Evolutionary conservation across 53 echinoderm and acorn worm species (phyloP).

Genomic region (Echinarachnius parma): DNA sequence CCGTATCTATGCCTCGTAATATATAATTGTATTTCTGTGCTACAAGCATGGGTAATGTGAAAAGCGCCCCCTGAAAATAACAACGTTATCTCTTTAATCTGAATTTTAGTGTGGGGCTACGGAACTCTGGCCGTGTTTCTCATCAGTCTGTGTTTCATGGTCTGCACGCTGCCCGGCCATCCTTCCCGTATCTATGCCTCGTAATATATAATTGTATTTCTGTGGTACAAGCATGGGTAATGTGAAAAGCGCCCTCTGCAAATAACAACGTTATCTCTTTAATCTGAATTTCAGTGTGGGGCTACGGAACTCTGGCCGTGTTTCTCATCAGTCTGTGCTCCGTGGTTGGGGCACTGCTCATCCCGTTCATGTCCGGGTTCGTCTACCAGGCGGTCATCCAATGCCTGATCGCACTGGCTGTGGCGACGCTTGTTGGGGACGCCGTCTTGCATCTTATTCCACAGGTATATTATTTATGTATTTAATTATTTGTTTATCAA

Average conservation of each 20-base stretch:
- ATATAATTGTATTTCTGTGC: too few species aligned
- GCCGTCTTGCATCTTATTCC: conserved; percentile 87
- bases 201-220: too few species aligned
- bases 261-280: too few species aligned
- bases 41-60: too few species aligned
- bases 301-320: conserved; percentile 58
- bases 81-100: too few species aligned
- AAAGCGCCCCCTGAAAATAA: too few species aligned
- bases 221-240: too few species aligned
- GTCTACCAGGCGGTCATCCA: conserved; percentile 62
- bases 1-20: too few species aligned
- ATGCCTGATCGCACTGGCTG: conserved; percentile 70
- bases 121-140: conserved; percentile 62
- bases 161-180: too few species aligned
- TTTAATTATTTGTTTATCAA: neutral
- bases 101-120: conserved; percentile 72
- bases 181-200: too few species aligned
- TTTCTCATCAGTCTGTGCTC: conserved; percentile 76
- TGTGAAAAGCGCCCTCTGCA: too few species aligned
- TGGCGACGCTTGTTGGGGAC: conserved; percentile 80
- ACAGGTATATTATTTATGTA: conserved; percentile 49
- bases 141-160: conserved; percentile 81
- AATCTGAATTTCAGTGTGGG: conserved; percentile 62
- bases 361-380: conserved; percentile 59
- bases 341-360: conserved; percentile 57